A percentile compares a stretch with the other conserved stretches of the same genome.
Evolutionary conservation across 2,797 vertebrate species (phyloP).

Genomic region (Anguilla marmorata): DNA sequence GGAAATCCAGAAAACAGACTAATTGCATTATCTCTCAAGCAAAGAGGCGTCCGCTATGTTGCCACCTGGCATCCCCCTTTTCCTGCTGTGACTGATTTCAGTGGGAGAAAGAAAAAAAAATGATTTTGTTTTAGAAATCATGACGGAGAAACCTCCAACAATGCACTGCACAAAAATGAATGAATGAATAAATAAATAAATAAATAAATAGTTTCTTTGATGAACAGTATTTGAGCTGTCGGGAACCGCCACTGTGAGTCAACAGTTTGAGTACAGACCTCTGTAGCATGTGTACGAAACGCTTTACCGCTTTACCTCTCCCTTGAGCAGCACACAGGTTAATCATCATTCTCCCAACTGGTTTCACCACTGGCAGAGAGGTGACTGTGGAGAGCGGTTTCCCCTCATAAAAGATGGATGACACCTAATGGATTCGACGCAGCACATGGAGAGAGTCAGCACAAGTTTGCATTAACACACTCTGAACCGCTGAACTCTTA

Average conservation of each 20-base stretch:
- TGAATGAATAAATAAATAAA: not conserved
- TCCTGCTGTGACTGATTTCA: not conserved
- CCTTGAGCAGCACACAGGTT: not conserved
- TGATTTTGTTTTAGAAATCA: not conserved
- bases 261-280: not conserved
- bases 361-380: conserved; percentile 15
- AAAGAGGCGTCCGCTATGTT: conserved; percentile 52
- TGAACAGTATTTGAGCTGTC: not conserved
- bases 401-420: conserved; percentile 25
- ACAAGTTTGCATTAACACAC: not conserved
- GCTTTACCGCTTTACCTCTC: not conserved
- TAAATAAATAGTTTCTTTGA: not conserved
- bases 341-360: not conserved
- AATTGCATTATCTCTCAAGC: conserved; percentile 61
- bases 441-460: not conserved
- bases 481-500: not conserved
- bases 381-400: not conserved
- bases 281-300: not conserved
- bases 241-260: not conserved
- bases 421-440: not conserved
- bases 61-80: conserved; percentile 40
- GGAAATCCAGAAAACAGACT: conserved; percentile 58
- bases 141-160: not conserved
- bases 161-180: not conserved
- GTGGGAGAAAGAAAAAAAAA: not conserved